These are phyloP conservation scores for Plectropomus leopardus DNA, from an alignment of 2,113 vertebrate species.

Conservation along the genomic window DNA sequence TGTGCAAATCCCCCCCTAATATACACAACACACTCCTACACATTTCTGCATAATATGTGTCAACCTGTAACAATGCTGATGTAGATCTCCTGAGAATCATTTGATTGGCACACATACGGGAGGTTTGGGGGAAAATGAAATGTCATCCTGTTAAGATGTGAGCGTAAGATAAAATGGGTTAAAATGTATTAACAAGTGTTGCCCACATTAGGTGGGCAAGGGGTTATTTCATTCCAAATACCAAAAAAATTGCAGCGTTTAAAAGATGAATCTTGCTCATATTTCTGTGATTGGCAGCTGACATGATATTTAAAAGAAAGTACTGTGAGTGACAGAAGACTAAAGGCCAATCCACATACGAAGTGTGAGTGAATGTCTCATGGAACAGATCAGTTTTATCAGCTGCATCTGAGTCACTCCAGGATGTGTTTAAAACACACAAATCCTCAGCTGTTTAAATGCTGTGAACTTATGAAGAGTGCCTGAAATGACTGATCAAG, in stretches of 20 bases:
- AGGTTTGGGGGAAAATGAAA: constrained; percentile 6
- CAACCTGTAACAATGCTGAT: constrained; percentile 9
- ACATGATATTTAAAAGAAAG: neutral
- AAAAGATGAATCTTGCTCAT: neutral
- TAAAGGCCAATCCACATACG: neutral
- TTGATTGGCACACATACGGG: constrained; percentile 15
- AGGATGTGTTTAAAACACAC: neutral
- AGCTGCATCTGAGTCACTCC: neutral
- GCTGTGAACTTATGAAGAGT: neutral
- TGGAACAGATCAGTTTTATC: no score
- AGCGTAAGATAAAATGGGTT: constrained; percentile 11
- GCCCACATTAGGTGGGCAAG: neutral
- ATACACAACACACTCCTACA: constrained; percentile 11
- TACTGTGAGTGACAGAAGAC: neutral
- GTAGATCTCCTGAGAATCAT: neutral
- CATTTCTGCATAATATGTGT: constrained; percentile 20
- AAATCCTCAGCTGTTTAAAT: no score
- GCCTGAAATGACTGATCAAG: neutral
- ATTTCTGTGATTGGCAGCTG: neutral
- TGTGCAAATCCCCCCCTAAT: neutral
- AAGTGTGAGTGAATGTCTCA: neutral
- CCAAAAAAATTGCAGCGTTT: neutral
- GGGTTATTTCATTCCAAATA: neutral
- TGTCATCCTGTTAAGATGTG: constrained; percentile 13
- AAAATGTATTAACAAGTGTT: constrained; percentile 8